Conservation (phyloP, 2,113 vertebrate genomes). For the Cyanoliseus patagonus region DNA sequence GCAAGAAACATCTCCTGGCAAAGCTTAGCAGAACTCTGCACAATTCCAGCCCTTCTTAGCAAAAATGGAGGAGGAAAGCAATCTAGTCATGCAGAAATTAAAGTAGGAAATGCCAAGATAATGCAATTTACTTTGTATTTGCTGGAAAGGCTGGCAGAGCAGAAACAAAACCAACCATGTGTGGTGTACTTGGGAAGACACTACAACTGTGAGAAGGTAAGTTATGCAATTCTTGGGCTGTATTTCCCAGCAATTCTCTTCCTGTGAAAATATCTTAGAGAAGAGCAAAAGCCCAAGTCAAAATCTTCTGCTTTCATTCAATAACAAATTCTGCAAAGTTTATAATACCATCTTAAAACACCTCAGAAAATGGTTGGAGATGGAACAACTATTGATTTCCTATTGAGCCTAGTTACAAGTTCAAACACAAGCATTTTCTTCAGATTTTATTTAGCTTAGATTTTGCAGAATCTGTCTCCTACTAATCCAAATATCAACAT, state of each 20-base stretch:
- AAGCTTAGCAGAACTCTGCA: not conserved
- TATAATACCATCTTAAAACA: not conserved
- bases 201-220: not conserved
- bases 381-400: not conserved
- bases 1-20: constrained; percentile 2
- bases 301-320: not conserved
- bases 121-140: constrained; percentile 18
- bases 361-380: not conserved
- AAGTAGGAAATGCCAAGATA: constrained; percentile 37
- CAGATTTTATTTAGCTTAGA: not conserved
- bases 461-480: not conserved
- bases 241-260: not conserved
- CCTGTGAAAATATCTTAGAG: not conserved
- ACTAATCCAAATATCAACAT: not conserved
- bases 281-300: not conserved
- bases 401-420: not conserved
- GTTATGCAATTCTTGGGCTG: not conserved
- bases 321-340: not conserved
- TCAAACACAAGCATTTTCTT: not conserved
- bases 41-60: not conserved
- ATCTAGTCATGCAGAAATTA: constrained; percentile 52
- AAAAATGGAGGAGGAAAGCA: constrained; percentile 32
- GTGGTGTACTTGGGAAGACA: not conserved
- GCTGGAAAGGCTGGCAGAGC: constrained; percentile 33
- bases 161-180: constrained; percentile 40